Percentiles rank a stretch among this genome's conserved stretches.
These are phyloP conservation scores for Pemphigus obesinymphae DNA, from an alignment of 1,140 invertebrate genomes.

Conservation along the genomic window DNA sequence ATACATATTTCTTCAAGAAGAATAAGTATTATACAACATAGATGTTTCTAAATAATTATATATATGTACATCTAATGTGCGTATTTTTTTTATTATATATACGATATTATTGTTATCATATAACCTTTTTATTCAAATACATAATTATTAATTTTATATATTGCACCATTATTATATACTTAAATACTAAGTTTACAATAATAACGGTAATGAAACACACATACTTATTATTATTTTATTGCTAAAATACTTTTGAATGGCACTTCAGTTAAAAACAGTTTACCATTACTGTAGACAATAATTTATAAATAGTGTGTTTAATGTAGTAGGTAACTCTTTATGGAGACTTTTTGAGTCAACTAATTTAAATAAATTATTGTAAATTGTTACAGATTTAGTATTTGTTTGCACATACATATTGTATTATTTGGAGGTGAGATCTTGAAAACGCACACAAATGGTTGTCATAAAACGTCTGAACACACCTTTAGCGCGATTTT, in stretches of 20 bases:
- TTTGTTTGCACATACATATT: no score
- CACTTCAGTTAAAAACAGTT: not conserved
- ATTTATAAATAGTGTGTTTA: not conserved
- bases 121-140: not conserved
- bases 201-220: not conserved
- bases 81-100: not conserved
- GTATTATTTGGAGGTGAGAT: conserved; percentile 45
- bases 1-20: not conserved
- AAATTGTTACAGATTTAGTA: not conserved
- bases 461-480: conserved; percentile 40
- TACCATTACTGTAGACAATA: not conserved
- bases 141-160: not conserved
- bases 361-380: not conserved
- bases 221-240: not conserved
- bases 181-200: not conserved
- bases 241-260: conserved; percentile 6
- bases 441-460: conserved; percentile 42
- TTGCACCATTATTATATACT: not conserved
- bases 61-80: not conserved
- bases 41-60: not conserved
- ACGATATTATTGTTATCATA: no score
- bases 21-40: not conserved
- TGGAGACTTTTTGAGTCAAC: not conserved
- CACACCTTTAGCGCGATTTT: conserved; percentile 41
- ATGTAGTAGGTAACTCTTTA: not conserved